phyloP scores from a whole-genome alignment of 1,140 invertebrate species.

The Dreissena rostriformis region DNA sequence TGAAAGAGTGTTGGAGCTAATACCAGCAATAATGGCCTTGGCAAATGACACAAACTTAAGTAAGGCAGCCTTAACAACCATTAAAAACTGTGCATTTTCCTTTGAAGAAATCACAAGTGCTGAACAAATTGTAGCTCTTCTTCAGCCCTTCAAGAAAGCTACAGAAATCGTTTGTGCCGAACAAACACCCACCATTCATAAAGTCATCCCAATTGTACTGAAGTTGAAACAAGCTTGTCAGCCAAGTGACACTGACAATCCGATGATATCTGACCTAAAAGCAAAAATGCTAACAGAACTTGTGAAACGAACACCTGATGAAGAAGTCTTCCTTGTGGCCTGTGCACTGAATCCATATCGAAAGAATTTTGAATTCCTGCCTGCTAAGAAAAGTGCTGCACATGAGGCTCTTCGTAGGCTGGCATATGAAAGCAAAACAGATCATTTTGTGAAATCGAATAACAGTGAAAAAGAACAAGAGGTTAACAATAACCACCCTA shows the following conservation, averaged over 20 bases:
- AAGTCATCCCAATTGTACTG: background rate
- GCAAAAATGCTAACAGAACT: background rate
- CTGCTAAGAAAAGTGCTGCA: background rate
- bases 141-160: constrained; percentile 32
- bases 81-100: constrained; percentile 19
- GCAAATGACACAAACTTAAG: background rate
- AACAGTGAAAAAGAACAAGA: background rate
- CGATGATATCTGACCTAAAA: background rate
- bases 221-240: background rate
- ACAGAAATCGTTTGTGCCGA: constrained; percentile 5
- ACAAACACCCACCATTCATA: background rate
- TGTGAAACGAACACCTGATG: background rate
- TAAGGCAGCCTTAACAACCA: background rate
- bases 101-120: constrained; percentile 32
- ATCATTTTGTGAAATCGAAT: background rate
- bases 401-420: too few species aligned
- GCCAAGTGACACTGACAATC: background rate
- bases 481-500: background rate
- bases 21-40: constrained; percentile 29
- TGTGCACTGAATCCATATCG: background rate
- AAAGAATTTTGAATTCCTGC: background rate
- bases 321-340: background rate
- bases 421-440: background rate
- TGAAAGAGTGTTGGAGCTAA: constrained; percentile 1
- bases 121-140: constrained; percentile 30